A percentile compares a stretch with the other conserved stretches of the same genome.
These are phyloP conservation scores for Onchidella celtica DNA, from an alignment of 2,888 invertebrate species.

Conservation along the genomic window DNA sequence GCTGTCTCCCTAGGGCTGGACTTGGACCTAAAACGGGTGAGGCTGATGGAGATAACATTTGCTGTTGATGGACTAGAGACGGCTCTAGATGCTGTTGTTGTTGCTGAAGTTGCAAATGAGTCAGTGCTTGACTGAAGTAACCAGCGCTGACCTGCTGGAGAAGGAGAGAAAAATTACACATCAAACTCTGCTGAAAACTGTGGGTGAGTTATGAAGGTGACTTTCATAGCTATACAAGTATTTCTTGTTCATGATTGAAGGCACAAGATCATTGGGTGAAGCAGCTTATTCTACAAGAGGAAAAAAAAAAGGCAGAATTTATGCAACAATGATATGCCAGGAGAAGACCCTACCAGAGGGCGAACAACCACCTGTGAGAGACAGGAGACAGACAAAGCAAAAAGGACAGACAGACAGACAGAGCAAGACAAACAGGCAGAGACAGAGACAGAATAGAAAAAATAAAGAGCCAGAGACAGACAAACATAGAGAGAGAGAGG, in stretches of 20 bases:
- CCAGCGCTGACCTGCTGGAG: constrained; percentile 13
- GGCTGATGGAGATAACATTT: not conserved
- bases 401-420: constrained; percentile 1
- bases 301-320: not conserved
- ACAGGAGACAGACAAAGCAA: not conserved
- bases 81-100: not conserved
- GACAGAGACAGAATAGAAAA: not conserved
- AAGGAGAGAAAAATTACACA: not conserved
- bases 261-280: no score
- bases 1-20: not conserved
- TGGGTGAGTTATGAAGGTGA: no score
- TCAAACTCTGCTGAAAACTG: no score
- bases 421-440: not conserved
- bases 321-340: not conserved
- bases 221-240: no score
- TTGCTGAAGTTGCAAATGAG: constrained; percentile 3
- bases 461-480: not conserved
- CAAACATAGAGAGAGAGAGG: no score
- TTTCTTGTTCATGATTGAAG: no score
- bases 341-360: not conserved
- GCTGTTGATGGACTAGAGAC: not conserved
- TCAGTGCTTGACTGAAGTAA: constrained; percentile 27
- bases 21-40: not conserved
- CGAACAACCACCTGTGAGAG: not conserved
- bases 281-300: no score